A percentile compares a stretch with the other conserved stretches of the same genome.
phyloP scores from a whole-genome alignment of 2,888 invertebrate species.

The Cryptocephalus primarius region DNA sequence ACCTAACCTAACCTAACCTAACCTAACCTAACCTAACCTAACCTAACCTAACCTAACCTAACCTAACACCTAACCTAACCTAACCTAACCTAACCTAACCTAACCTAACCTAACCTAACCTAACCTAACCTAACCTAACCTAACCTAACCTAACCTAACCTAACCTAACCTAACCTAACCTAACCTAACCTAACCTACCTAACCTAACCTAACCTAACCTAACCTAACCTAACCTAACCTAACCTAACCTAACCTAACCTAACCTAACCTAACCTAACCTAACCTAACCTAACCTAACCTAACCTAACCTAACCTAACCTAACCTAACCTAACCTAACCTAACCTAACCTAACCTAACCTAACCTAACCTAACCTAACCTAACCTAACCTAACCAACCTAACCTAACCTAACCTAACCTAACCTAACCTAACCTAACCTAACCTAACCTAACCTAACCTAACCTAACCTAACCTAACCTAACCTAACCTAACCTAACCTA shows the following conservation, averaged over 20 bases:
- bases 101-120: background rate
- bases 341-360: conserved; percentile 13
- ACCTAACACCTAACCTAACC: background rate
- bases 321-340: conserved; percentile 12
- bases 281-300: conserved; percentile 11
- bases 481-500: conserved; percentile 13
- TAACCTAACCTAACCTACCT: conserved; percentile 3
- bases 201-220: conserved; percentile 7
- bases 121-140: conserved; percentile 5
- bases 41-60: background rate
- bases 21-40: background rate
- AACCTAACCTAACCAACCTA: conserved; percentile 15
- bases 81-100: background rate
- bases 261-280: conserved; percentile 6
- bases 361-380: conserved; percentile 14
- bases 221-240: conserved; percentile 7
- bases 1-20: background rate
- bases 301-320: conserved; percentile 13
- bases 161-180: conserved; percentile 5
- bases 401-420: conserved; percentile 14
- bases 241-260: conserved; percentile 8
- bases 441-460: conserved; percentile 9
- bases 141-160: conserved; percentile 9
- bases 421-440: conserved; percentile 13
- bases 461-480: conserved; percentile 11